These are phyloP conservation scores for Xylocopa sonorina DNA, from an alignment of 1,140 invertebrate species.

Conservation along the genomic window DNA sequence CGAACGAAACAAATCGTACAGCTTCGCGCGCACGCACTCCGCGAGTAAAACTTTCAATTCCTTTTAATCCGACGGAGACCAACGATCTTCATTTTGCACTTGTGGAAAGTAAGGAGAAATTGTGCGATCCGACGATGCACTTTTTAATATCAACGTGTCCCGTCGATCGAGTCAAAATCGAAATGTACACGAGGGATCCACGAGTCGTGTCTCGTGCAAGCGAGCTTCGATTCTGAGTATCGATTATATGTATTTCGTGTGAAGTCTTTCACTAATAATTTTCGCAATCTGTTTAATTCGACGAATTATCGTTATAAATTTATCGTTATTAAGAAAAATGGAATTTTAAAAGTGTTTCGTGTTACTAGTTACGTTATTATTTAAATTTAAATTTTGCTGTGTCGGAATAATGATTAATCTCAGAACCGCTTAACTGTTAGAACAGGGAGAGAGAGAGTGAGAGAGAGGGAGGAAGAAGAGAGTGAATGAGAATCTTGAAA, in stretches of 20 bases:
- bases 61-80: not conserved
- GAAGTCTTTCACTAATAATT: conserved; percentile 39
- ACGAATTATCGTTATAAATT: no score
- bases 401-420: not conserved
- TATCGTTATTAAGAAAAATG: no score
- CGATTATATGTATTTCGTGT: conserved; percentile 37
- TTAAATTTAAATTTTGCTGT: not conserved
- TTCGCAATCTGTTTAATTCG: not conserved
- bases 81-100: no score
- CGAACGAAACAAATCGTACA: no score
- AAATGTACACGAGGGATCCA: conserved; percentile 47
- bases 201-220: conserved; percentile 4
- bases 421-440: not conserved
- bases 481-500: no score
- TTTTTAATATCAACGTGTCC: conserved; percentile 12
- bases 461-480: no score
- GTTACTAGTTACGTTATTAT: not conserved
- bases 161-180: conserved; percentile 24
- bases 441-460: no score
- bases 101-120: no score
- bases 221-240: conserved; percentile 22
- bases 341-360: no score
- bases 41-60: not conserved
- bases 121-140: conserved; percentile 2
- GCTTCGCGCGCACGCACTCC: not conserved